These are phyloP conservation scores for Cheilosia urbana DNA, from an alignment of 2,888 invertebrate genomes.

Conservation along the genomic window DNA sequence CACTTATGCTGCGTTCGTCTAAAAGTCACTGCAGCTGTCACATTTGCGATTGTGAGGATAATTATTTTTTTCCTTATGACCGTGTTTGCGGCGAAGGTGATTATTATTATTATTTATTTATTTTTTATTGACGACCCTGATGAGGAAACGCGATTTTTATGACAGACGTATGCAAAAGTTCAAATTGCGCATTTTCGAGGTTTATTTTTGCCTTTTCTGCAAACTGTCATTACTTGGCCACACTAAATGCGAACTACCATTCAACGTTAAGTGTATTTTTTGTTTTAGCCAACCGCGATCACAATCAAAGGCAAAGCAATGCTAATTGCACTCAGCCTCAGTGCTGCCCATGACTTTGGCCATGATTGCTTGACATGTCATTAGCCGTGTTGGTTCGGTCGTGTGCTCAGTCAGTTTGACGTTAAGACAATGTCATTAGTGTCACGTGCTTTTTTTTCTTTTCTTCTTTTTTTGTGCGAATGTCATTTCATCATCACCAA, in stretches of 20 bases:
- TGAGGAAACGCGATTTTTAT: constrained; percentile 42
- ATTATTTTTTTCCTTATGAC: background rate
- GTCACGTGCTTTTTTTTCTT: constrained; percentile 40
- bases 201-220: constrained; percentile 1
- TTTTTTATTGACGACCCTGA: constrained; percentile 1
- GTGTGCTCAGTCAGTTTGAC: constrained; percentile 19
- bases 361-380: constrained; percentile 63
- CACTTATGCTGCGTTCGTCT: background rate
- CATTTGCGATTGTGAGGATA: constrained; percentile 7
- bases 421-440: constrained; percentile 56
- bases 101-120: background rate
- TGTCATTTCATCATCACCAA: background rate
- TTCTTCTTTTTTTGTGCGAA: background rate
- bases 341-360: constrained; percentile 61
- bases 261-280: background rate
- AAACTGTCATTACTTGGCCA: constrained; percentile 27
- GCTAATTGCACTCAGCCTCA: constrained; percentile 34
- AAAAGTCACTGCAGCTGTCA: constrained; percentile 7
- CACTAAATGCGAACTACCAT: constrained; percentile 10
- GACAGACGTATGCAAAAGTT: constrained; percentile 14
- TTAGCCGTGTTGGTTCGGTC: constrained; percentile 3
- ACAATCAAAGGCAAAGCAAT: constrained; percentile 23
- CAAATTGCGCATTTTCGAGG: constrained; percentile 23
- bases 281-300: background rate
- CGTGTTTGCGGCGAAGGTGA: background rate